These are phyloP conservation scores for Cynocephalus volans DNA, from an alignment of 2,113 vertebrate genomes.

Conservation along the genomic window DNA sequence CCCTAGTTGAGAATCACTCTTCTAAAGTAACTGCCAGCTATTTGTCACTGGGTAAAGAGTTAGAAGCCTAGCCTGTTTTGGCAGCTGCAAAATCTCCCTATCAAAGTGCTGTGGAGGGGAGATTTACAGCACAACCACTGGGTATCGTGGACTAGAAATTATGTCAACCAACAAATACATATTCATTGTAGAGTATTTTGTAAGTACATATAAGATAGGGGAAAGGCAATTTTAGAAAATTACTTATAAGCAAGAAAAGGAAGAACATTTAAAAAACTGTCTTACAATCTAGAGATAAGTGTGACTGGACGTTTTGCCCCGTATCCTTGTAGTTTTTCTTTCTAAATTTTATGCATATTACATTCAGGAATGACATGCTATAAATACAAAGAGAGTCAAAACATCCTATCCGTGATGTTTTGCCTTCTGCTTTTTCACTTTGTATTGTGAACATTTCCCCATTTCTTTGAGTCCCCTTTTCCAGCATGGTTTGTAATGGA, in stretches of 20 bases:
- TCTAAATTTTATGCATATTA: background rate
- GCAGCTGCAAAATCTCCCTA: background rate
- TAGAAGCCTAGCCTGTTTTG: background rate
- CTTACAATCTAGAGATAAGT: background rate
- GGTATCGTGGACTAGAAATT: background rate
- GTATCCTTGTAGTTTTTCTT: background rate
- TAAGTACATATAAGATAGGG: background rate
- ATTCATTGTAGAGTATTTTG: background rate
- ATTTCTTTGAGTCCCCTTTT: background rate
- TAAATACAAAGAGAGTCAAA: background rate
- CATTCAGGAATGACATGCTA: background rate
- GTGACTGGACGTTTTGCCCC: background rate
- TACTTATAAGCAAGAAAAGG: background rate
- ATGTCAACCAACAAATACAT: background rate
- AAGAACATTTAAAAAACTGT: background rate
- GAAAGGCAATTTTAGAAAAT: background rate
- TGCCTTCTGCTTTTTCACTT: background rate
- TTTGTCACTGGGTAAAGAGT: background rate
- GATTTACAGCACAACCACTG: background rate
- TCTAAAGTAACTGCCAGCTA: background rate
- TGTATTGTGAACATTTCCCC: background rate
- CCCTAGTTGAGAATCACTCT: background rate
- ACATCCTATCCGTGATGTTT: background rate
- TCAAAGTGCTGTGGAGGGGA: background rate
- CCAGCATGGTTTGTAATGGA: background rate